A percentile compares a stretch with the other conserved stretches of the same genome.
phyloP scores from a whole-genome alignment of 2,797 vertebrate species.

The Semotilus atromaculatus region DNA sequence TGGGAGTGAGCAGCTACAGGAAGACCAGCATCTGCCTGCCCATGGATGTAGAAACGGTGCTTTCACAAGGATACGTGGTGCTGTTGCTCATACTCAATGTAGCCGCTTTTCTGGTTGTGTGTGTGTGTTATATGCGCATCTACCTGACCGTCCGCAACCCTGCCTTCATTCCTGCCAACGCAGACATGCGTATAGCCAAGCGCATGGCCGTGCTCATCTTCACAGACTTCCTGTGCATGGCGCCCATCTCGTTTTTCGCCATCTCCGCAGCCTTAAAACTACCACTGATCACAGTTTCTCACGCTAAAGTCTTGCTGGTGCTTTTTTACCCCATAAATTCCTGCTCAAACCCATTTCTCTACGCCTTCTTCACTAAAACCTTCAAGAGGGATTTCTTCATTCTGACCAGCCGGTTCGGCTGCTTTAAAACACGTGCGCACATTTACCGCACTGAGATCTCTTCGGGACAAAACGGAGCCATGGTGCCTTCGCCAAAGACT shows the following conservation, averaged over 20 bases:
- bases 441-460: conserved; percentile 92
- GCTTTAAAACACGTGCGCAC: conserved; percentile 88
- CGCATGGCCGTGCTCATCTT: conserved; percentile 97
- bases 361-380: conserved; percentile 93
- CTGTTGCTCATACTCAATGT: conserved; percentile 90
- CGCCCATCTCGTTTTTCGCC: conserved; percentile 96
- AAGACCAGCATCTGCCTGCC: conserved; percentile 99
- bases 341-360: conserved; percentile 96
- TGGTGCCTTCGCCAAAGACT: conserved; percentile 77
- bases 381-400: conserved; percentile 94
- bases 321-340: conserved; percentile 98
- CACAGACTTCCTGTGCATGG: conserved; percentile 97
- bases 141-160: conserved; percentile 92
- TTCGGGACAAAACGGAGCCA: conserved; percentile 83
- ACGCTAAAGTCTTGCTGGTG: conserved; percentile 95
- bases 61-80: conserved; percentile 87
- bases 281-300: conserved; percentile 93
- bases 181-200: conserved; percentile 90
- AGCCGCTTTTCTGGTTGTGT: conserved; percentile 88
- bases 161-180: conserved; percentile 79
- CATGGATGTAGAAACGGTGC: conserved; percentile 89
- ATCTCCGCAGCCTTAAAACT: conserved; percentile 91
- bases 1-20: conserved; percentile 93
- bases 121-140: conserved; percentile 90
- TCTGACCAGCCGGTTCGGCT: conserved; percentile 89